A percentile compares a stretch with the other conserved stretches of the same genome.
Conservation (phyloP, 2,113 vertebrate species). For the Hippocampus mohnikei region DNA sequence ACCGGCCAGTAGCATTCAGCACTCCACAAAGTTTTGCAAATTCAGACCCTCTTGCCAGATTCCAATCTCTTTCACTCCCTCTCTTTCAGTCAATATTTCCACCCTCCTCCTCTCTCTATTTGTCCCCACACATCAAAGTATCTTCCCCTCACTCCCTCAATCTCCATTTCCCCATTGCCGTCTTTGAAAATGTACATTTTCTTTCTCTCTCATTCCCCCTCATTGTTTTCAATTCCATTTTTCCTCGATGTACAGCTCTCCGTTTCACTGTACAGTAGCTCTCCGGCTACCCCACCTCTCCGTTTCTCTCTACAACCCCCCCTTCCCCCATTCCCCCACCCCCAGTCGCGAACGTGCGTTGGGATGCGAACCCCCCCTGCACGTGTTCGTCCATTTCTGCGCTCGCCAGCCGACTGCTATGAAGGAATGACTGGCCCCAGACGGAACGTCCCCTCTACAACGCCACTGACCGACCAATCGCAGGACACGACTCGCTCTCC, state of each 20-base stretch:
- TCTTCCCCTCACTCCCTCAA: background rate
- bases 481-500: background rate
- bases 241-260: background rate
- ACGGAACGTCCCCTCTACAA: background rate
- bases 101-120: background rate
- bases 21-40: too few species aligned
- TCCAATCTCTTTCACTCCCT: background rate
- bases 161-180: background rate
- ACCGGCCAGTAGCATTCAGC: too few species aligned
- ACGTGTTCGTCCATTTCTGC: background rate
- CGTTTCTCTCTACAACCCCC: background rate
- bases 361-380: background rate
- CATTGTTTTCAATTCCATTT: background rate
- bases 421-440: background rate
- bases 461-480: constrained; percentile 1
- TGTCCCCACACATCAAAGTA: too few species aligned
- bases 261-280: too few species aligned
- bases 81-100: background rate
- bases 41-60: background rate
- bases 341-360: background rate
- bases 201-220: too few species aligned
- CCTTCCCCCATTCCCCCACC: background rate
- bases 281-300: too few species aligned
- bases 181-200: background rate
- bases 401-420: background rate